These are phyloP conservation scores for Barnardius zonarius DNA, from an alignment of 2,113 vertebrate species.

Conservation along the genomic window DNA sequence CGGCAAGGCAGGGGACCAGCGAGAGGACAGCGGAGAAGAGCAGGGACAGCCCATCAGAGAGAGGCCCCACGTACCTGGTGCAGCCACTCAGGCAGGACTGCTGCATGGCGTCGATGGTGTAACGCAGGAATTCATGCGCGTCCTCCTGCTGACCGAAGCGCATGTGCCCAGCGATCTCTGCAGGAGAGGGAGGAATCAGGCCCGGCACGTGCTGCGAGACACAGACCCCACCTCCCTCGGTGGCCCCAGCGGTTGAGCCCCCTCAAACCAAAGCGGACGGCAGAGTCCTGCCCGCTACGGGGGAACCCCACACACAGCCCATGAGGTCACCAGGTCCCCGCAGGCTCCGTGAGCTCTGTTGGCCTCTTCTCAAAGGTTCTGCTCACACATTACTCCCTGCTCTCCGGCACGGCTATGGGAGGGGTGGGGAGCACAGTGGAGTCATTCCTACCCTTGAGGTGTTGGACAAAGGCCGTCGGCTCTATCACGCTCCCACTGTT, in stretches of 20 bases:
- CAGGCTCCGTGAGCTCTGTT: neutral
- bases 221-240: neutral
- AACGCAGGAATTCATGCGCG: slow-evolving; percentile 93
- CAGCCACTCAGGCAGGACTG: slow-evolving; percentile 90
- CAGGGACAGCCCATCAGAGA: neutral
- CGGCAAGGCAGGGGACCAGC: neutral
- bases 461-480: slow-evolving; percentile 89
- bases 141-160: slow-evolving; percentile 94
- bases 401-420: rapidly evolving
- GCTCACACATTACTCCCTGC: neutral
- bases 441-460: slow-evolving; percentile 89
- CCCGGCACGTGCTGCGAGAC: rapidly evolving
- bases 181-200: neutral
- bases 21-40: neutral
- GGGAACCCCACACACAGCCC: neutral
- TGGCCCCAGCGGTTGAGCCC: neutral
- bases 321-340: neutral
- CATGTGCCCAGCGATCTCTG: slow-evolving; percentile 93
- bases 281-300: rapidly evolving
- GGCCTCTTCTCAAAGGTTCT: neutral
- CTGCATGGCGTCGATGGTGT: slow-evolving; percentile 96
- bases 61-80: slow-evolving; percentile 79
- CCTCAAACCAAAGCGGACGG: neutral
- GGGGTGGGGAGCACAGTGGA: neutral
- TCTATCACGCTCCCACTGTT: slow-evolving; percentile 94